Evolutionary conservation across 1,140 invertebrate genomes (phyloP).

Genomic region (Probaryconus sp.): DNA sequence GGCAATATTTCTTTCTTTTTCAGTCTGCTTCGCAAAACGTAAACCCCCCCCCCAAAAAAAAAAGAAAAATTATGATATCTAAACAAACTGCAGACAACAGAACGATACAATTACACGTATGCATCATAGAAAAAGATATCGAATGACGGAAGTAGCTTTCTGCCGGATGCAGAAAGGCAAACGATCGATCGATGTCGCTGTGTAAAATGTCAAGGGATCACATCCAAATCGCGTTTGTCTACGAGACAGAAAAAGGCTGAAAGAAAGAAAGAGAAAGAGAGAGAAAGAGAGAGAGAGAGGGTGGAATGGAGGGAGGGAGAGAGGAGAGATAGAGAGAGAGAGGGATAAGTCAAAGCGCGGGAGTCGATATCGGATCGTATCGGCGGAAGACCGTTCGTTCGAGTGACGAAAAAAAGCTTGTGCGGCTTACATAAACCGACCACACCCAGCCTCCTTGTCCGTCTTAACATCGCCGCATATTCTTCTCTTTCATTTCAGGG

Average conservation of each 20-base stretch:
- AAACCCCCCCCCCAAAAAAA: too few relatives aligned
- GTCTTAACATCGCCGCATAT: conserved; percentile 35
- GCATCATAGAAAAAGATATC: conserved; percentile 14
- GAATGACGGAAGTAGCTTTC: conserved; percentile 28
- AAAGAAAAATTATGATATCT: not conserved
- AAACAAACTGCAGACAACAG: not conserved
- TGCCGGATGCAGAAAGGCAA: conserved; percentile 29
- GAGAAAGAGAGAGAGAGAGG: too few relatives aligned
- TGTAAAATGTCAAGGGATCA: conserved; percentile 46
- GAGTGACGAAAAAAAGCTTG: conserved; percentile 49
- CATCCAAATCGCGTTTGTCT: conserved; percentile 30
- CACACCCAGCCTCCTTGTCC: conserved; percentile 49
- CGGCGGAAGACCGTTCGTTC: conserved; percentile 41
- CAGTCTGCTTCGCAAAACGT: too few relatives aligned
- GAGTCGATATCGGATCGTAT: conserved; percentile 45
- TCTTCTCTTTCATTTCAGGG: conserved; percentile 21
- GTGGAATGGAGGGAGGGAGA: too few relatives aligned
- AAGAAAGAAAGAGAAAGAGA: too few relatives aligned
- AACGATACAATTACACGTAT: too few relatives aligned
- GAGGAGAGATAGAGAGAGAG: too few relatives aligned
- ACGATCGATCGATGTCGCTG: conserved; percentile 38
- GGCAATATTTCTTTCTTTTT: too few relatives aligned
- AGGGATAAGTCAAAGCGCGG: conserved; percentile 45
- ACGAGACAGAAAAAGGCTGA: too few relatives aligned
- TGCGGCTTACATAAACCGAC: conserved; percentile 49